Conservation (phyloP, 2,888 invertebrate species). For the Pediacus dermestoides region DNA sequence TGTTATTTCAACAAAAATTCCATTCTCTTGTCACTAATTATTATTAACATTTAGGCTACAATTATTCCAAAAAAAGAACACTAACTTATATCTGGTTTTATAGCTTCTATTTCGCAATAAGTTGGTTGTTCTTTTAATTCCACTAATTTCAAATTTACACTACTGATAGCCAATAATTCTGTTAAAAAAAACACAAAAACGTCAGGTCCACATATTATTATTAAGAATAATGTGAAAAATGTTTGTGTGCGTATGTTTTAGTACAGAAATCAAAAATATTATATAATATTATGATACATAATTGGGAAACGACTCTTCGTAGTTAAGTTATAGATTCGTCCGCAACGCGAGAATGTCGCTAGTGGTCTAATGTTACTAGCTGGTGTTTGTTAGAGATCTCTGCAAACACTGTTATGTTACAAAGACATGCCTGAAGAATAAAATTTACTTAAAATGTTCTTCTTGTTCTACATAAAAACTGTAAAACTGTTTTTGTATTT, state of each 20-base stretch:
- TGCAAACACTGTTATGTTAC: conserved; percentile 37
- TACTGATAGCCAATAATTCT: conserved; percentile 9
- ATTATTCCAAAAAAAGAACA: too few relatives aligned
- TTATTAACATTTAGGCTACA: conserved; percentile 1
- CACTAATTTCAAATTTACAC: too few relatives aligned
- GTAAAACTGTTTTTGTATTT: too few relatives aligned
- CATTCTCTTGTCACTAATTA: too few relatives aligned
- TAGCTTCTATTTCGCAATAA: too few relatives aligned
- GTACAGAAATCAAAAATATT: conserved; percentile 50
- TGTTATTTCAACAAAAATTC: conserved; percentile 7
- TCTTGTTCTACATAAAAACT: conserved; percentile 12
- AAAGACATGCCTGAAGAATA: conserved; percentile 26
- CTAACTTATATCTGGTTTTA: too few relatives aligned
- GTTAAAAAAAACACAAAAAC: conserved; percentile 17
- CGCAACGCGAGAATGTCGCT: conserved; percentile 46
- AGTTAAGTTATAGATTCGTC: conserved; percentile 47
- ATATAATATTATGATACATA: conserved; percentile 39
- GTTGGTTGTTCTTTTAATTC: too few relatives aligned
- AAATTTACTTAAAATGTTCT: conserved; percentile 7
- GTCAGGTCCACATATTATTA: conserved; percentile 42
- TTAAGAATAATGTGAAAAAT: conserved; percentile 43
- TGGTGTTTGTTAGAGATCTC: conserved; percentile 49
- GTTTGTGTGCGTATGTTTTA: conserved; percentile 51
- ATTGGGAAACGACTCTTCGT: conserved; percentile 46
- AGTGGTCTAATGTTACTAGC: conserved; percentile 49